Base-by-base conservation (phyloP, 2,888 invertebrate species). In the Nomada fucata region DNA sequence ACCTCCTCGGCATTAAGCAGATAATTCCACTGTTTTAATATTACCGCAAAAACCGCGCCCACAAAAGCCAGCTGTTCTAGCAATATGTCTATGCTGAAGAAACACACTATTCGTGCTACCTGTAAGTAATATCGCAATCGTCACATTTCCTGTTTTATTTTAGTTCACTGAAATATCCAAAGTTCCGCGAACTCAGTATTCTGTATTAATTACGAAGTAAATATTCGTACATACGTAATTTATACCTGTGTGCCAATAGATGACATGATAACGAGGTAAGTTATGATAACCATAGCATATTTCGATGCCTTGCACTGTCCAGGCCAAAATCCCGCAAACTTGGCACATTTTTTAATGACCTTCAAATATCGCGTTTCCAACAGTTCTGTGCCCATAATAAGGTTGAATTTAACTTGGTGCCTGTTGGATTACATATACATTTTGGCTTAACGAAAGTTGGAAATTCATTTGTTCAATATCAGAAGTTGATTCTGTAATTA, bases 41-140 rank as follows among this genome's bases (percentile, higher is more conserved):
- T 0, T 13, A 53, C 11, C 9, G 11, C 60, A 0, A 5, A 0
- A 3, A 0, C 0, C 0, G 15, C 29, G 7, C 11, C 3, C 1
- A 61, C 2, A 11, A 69, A 70, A 2, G 53, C 13, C 1, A 60
- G 15, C 1, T 75, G 53, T 20, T 69, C 42, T 3, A 70, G 15
- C 4, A 69, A 0, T 5, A 10, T 11, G 4, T 75, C 44, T 7
- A 47, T 0, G 5, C 44, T 55, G 20, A 53, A 75, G 26, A 55
- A 75, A 4, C 4, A 7, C 15, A 26, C 23, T 2, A 75, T 7
- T 3, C n/a, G 13, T 7, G 15, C 10, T 42, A 60, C 15, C 60
- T 75, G 11, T 10, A 69, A 75, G 15, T 11, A 26, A n/a, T 10
- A 15, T 53, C 15, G 23, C 18, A 11, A 55, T 57, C 42, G 42